phyloP scores from a whole-genome alignment of 2,113 vertebrate species.

The Heliornis fulica region DNA sequence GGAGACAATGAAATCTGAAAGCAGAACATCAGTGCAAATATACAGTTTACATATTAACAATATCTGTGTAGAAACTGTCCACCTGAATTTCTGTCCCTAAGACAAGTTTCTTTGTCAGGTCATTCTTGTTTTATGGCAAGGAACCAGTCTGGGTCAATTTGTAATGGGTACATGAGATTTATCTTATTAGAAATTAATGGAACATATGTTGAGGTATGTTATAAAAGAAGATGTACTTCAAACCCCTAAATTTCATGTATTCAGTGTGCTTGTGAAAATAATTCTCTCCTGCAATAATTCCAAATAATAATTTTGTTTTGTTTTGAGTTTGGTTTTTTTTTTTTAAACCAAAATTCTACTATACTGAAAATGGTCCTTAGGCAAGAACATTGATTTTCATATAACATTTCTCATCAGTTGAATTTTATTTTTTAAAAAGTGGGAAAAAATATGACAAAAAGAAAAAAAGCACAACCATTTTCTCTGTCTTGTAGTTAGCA shows the following conservation, averaged over 20 bases:
- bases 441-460: accelerated
- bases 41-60: neutral
- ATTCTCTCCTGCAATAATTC: neutral
- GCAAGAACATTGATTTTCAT: neutral
- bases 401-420: neutral
- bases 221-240: neutral
- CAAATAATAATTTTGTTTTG: neutral
- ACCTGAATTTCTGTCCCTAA: neutral
- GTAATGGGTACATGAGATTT: neutral
- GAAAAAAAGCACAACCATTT: neutral
- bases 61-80: neutral
- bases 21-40: neutral
- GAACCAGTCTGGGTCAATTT: neutral
- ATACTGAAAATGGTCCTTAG: neutral
- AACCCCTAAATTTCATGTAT: neutral
- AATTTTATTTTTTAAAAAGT: neutral
- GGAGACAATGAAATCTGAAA: neutral
- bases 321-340: accelerated
- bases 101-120: neutral
- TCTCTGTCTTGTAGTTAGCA: neutral
- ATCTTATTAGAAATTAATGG: neutral
- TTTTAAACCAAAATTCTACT: neutral
- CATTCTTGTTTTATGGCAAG: neutral
- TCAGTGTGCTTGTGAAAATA: neutral
- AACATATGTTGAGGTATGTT: accelerated